Evolutionary conservation across 2,888 invertebrate species (phyloP), one percentile per base, ranked within the genome.

Genomic region (Ennomos quercinarius): DNA sequence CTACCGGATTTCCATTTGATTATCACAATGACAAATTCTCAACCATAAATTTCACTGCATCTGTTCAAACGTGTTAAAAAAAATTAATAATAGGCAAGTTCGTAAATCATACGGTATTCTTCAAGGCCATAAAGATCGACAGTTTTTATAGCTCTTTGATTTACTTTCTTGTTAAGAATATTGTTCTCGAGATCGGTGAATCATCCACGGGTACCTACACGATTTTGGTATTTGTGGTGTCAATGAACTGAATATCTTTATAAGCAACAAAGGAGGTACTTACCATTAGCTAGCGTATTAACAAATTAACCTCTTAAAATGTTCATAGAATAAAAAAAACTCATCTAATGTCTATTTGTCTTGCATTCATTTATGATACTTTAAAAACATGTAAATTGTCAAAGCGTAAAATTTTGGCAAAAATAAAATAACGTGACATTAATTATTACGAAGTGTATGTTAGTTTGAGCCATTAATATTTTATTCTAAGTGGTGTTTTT

Each of bases 11-110:
- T 58, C 53, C 48, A 57, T 52, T 52, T 37, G 27, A 39, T 13
- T 57, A 46, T 53, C 47, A 57, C 10, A 38, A 41, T 61, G 57
- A 55, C 45, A 61, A 62, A 60, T 60, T 52, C 10, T 9, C 27
- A 42, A 13, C 45, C 13, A 51, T 63, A 58, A 62, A 57, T 54
- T 55, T 38, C 13, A 54, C 40, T 63, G 57, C 63, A 44, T 46
- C 47, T 49, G 59, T 59, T 40, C 1, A 47, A 52, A 52, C 51
- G 52, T 37, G 10, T 53, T 62, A 57, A 55, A 40, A 38, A 13
- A 36, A 43, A 2, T 45, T 41, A 59, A 40, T 40, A 9, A 45
- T 37, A 59, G 49, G 8, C 9, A 41, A 54, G 10, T 37, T 45
- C 35, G 48, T 58, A 58, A 54, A 59, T 59, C 59, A 59, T 44